phyloP scores from a whole-genome alignment of 2,113 vertebrate genomes.

The Saccopteryx bilineata region DNA sequence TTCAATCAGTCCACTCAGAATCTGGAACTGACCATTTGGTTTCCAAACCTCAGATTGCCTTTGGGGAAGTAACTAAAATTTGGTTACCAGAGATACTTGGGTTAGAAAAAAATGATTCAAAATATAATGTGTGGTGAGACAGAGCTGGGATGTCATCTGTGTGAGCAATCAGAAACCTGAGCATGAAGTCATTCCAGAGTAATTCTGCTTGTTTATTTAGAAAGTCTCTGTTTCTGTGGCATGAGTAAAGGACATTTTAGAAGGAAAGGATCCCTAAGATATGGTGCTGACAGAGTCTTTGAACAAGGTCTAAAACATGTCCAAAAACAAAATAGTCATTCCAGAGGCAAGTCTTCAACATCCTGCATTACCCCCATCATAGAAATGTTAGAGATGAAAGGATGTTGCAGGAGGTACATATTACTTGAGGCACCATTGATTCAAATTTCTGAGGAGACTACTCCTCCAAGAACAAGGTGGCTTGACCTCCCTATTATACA shows the following conservation, averaged over 20 bases:
- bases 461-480: not conserved
- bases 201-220: slow-evolving; percentile 61
- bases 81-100: slow-evolving; percentile 65
- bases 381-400: not conserved
- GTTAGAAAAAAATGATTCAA: slow-evolving; percentile 66
- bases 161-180: slow-evolving; percentile 62
- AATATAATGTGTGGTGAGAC: slow-evolving; percentile 55
- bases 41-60: slow-evolving; percentile 69
- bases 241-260: slow-evolving; percentile 52
- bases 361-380: not conserved
- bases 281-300: not conserved
- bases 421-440: not conserved
- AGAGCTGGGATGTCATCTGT: slow-evolving; percentile 66
- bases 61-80: slow-evolving; percentile 71
- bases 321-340: not conserved
- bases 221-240: slow-evolving; percentile 61
- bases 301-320: not conserved
- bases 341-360: not conserved
- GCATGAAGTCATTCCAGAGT: slow-evolving; percentile 5
- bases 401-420: no score
- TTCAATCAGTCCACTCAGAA: slow-evolving; percentile 42
- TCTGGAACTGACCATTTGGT: slow-evolving; percentile 45
- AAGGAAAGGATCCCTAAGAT: slow-evolving; percentile 6
- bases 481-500: not conserved
- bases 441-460: not conserved